Evolutionary conservation across 2,888 invertebrate genomes (phyloP).

Genomic region (Acanthosepion pharaonis): DNA sequence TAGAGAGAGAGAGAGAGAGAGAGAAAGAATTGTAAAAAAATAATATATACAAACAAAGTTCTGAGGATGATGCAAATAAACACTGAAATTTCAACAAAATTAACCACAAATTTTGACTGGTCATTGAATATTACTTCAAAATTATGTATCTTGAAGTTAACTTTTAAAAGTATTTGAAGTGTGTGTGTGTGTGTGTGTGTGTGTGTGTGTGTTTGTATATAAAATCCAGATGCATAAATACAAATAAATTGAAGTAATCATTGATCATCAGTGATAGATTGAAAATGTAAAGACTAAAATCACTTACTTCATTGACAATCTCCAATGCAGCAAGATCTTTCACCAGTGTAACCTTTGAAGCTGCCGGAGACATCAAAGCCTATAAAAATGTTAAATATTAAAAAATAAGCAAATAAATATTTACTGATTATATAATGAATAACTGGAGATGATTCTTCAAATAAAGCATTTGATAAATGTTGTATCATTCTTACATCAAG

Average conservation of each 20-base stretch:
- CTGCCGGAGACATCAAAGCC: slow-evolving; percentile 63
- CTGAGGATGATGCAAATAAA: no score
- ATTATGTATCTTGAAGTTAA: no score
- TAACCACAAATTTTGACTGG: no score
- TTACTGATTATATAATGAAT: not conserved
- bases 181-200: not conserved
- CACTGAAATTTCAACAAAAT: no score
- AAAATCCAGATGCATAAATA: not conserved
- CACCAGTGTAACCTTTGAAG: slow-evolving; percentile 62
- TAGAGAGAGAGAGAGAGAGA: no score
- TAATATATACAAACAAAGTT: no score
- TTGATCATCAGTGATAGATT: not conserved
- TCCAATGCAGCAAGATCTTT: slow-evolving; percentile 68
- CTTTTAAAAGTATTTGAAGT: not conserved
- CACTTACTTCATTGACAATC: slow-evolving; percentile 67
- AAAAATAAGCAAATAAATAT: slow-evolving; percentile 25
- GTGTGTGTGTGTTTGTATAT: not conserved
- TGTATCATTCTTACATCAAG: not conserved
- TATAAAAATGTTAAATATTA: slow-evolving; percentile 53
- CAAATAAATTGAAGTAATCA: no score
- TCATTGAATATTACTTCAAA: no score
- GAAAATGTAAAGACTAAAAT: not conserved
- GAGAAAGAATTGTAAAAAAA: no score
- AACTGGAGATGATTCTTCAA: not conserved
- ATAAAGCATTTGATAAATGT: not conserved